A percentile compares a stretch with the other conserved stretches of the same genome.
These are phyloP conservation scores for Lepus americanus DNA, from an alignment of 2,113 vertebrate species.

Conservation along the genomic window DNA sequence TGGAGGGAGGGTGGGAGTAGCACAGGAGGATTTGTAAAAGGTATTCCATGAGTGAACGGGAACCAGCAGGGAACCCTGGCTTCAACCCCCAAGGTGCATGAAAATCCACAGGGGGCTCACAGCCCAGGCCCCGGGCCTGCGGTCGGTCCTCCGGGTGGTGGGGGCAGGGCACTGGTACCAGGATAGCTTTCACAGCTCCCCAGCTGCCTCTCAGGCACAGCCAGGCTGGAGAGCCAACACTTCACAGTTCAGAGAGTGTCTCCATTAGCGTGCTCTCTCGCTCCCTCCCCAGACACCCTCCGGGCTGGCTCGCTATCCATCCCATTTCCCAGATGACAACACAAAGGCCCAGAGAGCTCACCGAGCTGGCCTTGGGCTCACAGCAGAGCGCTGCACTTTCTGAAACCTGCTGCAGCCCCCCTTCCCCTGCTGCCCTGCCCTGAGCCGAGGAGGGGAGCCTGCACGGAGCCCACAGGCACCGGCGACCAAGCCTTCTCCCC, in stretches of 20 bases:
- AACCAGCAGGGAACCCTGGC: neutral
- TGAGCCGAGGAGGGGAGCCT: neutral
- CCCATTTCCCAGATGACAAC: slow-evolving; percentile 24
- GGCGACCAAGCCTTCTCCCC: neutral
- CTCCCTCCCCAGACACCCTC: neutral
- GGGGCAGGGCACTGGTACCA: neutral
- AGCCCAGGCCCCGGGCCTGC: neutral
- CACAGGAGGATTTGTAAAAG: neutral
- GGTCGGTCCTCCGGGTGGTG: neutral
- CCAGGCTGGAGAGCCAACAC: neutral
- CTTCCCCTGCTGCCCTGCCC: neutral
- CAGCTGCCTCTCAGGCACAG: neutral
- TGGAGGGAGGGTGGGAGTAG: neutral
- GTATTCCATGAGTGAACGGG: neutral
- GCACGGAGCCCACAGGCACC: neutral
- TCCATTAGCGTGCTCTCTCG: neutral
- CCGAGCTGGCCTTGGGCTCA: neutral
- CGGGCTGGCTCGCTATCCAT: neutral
- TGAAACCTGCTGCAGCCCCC: neutral
- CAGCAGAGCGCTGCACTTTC: rapidly evolving
- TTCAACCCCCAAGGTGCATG: neutral
- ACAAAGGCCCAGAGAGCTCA: neutral
- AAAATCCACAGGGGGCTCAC: neutral
- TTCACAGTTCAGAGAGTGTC: neutral
- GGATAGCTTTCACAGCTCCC: neutral